Percentiles rank a stretch among this genome's conserved stretches.
phyloP scores from a whole-genome alignment of 2,113 vertebrate genomes.

The Oophaga pumilio region DNA sequence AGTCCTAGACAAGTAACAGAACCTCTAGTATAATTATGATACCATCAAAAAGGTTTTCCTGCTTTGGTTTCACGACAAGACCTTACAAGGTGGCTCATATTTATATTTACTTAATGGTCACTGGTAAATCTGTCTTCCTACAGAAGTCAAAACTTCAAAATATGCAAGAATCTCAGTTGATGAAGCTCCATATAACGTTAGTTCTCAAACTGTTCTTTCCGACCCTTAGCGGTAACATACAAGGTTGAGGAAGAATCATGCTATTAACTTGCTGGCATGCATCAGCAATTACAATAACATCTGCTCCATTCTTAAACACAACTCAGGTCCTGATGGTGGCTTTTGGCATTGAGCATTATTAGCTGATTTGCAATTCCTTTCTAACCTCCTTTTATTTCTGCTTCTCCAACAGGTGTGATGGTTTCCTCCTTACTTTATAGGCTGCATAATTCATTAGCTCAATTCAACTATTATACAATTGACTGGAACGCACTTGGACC shows the following conservation, averaged over 20 bases:
- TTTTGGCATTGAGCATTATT: slow-evolving; percentile 26
- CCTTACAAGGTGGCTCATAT: neutral
- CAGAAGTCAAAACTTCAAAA: neutral
- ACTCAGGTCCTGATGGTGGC: slow-evolving; percentile 31
- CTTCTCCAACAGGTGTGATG: neutral
- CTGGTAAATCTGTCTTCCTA: neutral
- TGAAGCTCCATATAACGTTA: neutral
- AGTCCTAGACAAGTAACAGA: neutral
- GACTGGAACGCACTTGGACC: slow-evolving; percentile 52
- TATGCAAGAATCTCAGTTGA: slow-evolving; percentile 2
- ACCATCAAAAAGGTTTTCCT: neutral
- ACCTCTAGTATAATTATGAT: neutral
- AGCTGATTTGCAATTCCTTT: slow-evolving; percentile 1
- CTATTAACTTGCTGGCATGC: slow-evolving; percentile 30
- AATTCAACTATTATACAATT: slow-evolving; percentile 56
- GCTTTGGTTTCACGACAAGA: neutral
- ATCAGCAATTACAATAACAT: slow-evolving; percentile 18
- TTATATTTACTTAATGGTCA: neutral
- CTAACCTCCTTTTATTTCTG: neutral
- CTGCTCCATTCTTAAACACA: slow-evolving; percentile 29
- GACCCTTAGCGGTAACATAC: slow-evolving; percentile 4
- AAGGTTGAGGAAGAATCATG: neutral
- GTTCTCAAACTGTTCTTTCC: neutral
- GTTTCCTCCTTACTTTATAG: slow-evolving; percentile 41
- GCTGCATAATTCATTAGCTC: slow-evolving; percentile 60